These are phyloP conservation scores for Cryptus viduatorius DNA, from an alignment of 2,888 invertebrate genomes.

Conservation along the genomic window DNA sequence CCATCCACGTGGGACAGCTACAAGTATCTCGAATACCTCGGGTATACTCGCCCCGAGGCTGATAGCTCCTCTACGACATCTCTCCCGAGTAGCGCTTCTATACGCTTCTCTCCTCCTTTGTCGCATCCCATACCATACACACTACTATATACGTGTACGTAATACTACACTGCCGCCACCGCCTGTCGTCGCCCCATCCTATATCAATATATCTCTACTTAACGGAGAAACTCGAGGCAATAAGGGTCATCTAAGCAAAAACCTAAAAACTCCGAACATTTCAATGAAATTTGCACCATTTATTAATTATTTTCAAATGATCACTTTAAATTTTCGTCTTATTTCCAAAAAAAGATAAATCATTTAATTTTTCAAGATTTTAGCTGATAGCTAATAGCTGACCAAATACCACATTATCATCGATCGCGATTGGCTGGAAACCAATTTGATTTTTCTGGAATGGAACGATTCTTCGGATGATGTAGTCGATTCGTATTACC, in stretches of 20 bases:
- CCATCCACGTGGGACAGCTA: slow-evolving; percentile 83
- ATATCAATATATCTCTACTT: slow-evolving; percentile 58
- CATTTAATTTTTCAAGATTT: no score
- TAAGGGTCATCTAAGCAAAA: slow-evolving; percentile 2
- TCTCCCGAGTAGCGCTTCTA: slow-evolving; percentile 35
- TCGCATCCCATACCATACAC: slow-evolving; percentile 61
- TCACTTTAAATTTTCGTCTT: not conserved
- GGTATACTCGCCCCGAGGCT: slow-evolving; percentile 74
- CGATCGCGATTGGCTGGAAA: not conserved
- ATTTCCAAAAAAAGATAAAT: not conserved
- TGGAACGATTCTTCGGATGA: not conserved
- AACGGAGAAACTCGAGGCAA: slow-evolving; percentile 18
- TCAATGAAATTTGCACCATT: not conserved
- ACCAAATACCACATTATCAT: no score
- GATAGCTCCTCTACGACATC: slow-evolving; percentile 75
- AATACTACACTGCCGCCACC: slow-evolving; percentile 61
- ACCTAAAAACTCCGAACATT: not conserved
- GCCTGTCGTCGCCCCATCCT: slow-evolving; percentile 51
- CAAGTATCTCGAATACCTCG: slow-evolving; percentile 84
- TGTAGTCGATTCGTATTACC: not conserved
- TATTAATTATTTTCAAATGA: not conserved
- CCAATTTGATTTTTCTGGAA: not conserved
- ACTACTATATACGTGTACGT: slow-evolving; percentile 69
- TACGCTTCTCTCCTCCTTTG: slow-evolving; percentile 55
- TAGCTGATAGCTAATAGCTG: no score